phyloP scores from a whole-genome alignment of 2,797 vertebrate genomes.

The Sebastiscus tertius region DNA sequence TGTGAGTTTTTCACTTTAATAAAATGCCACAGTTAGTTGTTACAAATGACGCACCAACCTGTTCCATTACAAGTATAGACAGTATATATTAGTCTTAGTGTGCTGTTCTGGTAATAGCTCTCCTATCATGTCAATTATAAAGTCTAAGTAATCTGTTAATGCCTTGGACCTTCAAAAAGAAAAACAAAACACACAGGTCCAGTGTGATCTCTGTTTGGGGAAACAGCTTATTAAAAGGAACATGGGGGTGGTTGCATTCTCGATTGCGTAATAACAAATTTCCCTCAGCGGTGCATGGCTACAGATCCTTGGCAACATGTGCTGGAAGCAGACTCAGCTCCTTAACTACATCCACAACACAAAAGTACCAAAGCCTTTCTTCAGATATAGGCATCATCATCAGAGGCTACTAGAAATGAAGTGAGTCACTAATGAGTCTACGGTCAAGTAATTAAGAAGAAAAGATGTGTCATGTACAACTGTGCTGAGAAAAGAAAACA shows the following conservation, averaged over 20 bases:
- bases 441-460: background rate
- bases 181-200: constrained; percentile 19
- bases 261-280: constrained; percentile 73
- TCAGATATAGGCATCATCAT: constrained; percentile 24
- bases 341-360: constrained; percentile 71
- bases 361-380: constrained; percentile 46
- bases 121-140: constrained; percentile 6
- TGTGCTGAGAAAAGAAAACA: background rate
- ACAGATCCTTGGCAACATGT: constrained; percentile 73
- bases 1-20: background rate
- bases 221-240: constrained; percentile 71
- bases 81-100: background rate
- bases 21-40: background rate
- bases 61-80: background rate
- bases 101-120: constrained; percentile 5
- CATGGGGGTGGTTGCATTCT: constrained; percentile 68
- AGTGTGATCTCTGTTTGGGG: constrained; percentile 63
- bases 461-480: constrained; percentile 4
- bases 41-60: background rate
- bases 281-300: constrained; percentile 64
- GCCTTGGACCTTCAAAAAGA: background rate
- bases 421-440: constrained; percentile 20
- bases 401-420: constrained; percentile 19
- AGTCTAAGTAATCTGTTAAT: constrained; percentile 36
- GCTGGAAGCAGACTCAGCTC: constrained; percentile 61